Base-by-base conservation (phyloP, 2,888 invertebrate genomes). In the Thumatha senex region DNA sequence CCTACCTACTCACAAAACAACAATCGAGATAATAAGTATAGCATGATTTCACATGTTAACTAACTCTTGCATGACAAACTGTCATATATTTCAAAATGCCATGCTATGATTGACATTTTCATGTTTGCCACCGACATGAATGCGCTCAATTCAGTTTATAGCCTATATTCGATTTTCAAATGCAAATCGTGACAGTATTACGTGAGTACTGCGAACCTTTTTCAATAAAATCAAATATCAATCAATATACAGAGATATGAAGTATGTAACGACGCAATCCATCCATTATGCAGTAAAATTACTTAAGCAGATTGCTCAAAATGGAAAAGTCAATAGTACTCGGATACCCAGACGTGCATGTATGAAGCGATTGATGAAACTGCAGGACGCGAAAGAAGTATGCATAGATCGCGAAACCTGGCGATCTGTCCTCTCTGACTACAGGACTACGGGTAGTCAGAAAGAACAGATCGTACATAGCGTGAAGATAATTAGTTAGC, bases 51-150 rank as follows among this genome's bases (percentile, higher is more conserved):
- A 52, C 63, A 56, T 61, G 54, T 51, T 41, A 46, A 46, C 52
- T 41, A 46, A 46, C 47, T 68, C 36, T 69, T 36, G 61, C 67
- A 61, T 67, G 67, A 51, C 67, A 69, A 52, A 31, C 41, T 46
- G 46, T 53, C 61, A 51, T 69, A 51, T 69, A 58, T 52, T 58
- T 66, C 36, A 66, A 33, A 40, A 42, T 38, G 48, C 51, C 63
- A 56, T 49, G 51, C 42, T 46, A 39, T 57, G 67, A 69, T 63
- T 69, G 69, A 55, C 67, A 50, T 51, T 45, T 51, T 56, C 51
- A 56, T 46, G 49, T 54, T 51, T 45, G 45, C 44, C 50, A 40
- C 40, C 38, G 50, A 46, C 53, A 58, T 58, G 44, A 48, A 42
- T 54, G 55, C 51, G 51, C 31, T 50, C 46, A 45, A 52, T 43